Base-by-base conservation (phyloP, 2,113 vertebrate genomes). In the Perccottus glenii region DNA sequence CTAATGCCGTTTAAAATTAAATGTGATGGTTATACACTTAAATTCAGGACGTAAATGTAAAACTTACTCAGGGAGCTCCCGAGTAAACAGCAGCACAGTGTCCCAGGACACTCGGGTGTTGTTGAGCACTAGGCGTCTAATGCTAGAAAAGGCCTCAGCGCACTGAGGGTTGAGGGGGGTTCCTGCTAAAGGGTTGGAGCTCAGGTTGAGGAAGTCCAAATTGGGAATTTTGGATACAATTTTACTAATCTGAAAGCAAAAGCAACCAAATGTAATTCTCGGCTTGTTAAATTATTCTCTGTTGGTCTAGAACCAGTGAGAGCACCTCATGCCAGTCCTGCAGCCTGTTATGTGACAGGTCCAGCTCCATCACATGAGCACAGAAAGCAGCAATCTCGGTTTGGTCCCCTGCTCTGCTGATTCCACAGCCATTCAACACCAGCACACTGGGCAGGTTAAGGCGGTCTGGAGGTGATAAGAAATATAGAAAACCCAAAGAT, bases 21-120 rank as follows among this genome's bases (percentile, higher is more conserved):
- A n/a, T n/a, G n/a, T n/a, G n/a, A n/a, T n/a, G n/a, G n/a, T n/a
- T n/a, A n/a, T n/a, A n/a, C n/a, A n/a, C n/a, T n/a, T n/a, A n/a
- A n/a, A n/a, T n/a, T n/a, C 19, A 27, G 19, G 19, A 27, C 38
- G 2, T 8, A 40, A 40, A 40, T 36, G 52, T 36, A 36, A 38
- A 10, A 45, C 81, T 96, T 94, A 99, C 98, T 95, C 93, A 42
- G 96, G 94, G 64, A 96, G 92, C 33, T 96, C 95, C 82, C 90
- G 91, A 67, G 96, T 93, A 77, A 99, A 92, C 8, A 88, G 94
- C 86, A 96, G 92, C 82, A 99, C 94, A 1, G 95, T 95, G 78
- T 98, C 94, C 98, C 98, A 99, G 66, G 96, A 95, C 73, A 96
- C 93, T 89, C 94, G 96, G 80, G 96, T 98, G 92, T 98, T 99